phyloP scores from a whole-genome alignment of 1,140 invertebrate genomes.

The Caenorhabditis tropicalis region DNA sequence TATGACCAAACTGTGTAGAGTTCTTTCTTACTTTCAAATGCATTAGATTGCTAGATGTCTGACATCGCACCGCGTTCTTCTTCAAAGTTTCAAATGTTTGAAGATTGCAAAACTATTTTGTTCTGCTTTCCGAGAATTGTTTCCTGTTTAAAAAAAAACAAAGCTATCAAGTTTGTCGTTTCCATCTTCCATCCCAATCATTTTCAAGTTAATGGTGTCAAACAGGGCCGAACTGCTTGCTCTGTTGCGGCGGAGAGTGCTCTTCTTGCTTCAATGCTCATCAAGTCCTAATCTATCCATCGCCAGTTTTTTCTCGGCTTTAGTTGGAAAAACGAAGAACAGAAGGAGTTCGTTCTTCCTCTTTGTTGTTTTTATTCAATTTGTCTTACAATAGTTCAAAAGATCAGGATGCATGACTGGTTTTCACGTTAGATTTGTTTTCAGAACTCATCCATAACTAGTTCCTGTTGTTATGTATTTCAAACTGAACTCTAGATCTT shows the following conservation, averaged over 20 bases:
- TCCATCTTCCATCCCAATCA: neutral
- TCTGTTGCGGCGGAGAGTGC: neutral
- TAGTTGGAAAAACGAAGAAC: neutral
- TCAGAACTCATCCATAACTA: neutral
- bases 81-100: neutral
- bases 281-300: conserved; percentile 34
- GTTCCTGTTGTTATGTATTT: neutral
- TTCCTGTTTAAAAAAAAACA: neutral
- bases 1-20: neutral
- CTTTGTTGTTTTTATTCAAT: neutral
- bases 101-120: neutral
- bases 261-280: conserved; percentile 34
- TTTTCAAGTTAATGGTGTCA: conserved; percentile 27
- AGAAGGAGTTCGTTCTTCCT: neutral
- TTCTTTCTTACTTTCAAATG: neutral
- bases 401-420: neutral
- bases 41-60: neutral
- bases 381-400: neutral
- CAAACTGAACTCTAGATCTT: too few relatives aligned
- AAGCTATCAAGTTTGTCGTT: neutral
- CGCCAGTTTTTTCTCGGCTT: neutral
- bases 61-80: neutral
- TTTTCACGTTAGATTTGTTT: neutral
- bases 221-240: neutral
- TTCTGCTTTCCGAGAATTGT: neutral